Percentiles rank a stretch among this genome's conserved stretches.
Conservation (phyloP, 2,113 vertebrate species). For the Oreochromis niloticus region DNA sequence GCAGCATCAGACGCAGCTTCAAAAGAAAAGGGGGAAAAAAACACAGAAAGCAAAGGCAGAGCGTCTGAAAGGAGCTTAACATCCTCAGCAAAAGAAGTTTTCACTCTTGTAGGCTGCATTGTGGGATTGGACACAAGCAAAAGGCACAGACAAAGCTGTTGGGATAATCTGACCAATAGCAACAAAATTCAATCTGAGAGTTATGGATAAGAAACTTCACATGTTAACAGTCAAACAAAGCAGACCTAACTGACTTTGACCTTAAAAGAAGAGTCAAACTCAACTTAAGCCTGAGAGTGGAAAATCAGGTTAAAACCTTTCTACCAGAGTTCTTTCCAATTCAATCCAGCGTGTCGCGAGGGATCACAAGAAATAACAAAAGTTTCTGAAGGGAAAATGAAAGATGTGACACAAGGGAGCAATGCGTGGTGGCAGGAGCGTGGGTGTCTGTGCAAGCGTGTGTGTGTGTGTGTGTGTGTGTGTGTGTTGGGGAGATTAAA, state of each 20-base stretch:
- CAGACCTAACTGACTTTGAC: conserved; percentile 31
- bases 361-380: conserved; percentile 46
- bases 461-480: not conserved
- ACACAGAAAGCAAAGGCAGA: not conserved
- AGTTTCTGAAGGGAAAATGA: conserved; percentile 43
- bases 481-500: conserved; percentile 27
- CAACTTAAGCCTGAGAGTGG: conserved; percentile 3
- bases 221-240: not conserved
- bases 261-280: conserved; percentile 19
- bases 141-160: not conserved
- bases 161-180: not conserved
- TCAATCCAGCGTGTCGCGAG: conserved; percentile 21
- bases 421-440: not conserved
- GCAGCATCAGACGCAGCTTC: conserved; percentile 11
- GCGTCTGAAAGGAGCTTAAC: conserved; percentile 10
- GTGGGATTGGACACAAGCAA: conserved; percentile 14
- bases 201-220: not conserved
- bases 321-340: not conserved
- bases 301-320: conserved; percentile 32
- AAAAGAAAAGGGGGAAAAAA: not conserved
- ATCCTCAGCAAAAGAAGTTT: conserved; percentile 14
- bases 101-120: not conserved
- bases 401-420: conserved; percentile 29
- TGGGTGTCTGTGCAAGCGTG: not conserved
- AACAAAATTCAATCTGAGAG: not conserved